A percentile compares a stretch with the other conserved stretches of the same genome.
These are phyloP conservation scores for Petrolisthes cinctipes DNA, from an alignment of 2,888 invertebrate genomes.

Conservation along the genomic window DNA sequence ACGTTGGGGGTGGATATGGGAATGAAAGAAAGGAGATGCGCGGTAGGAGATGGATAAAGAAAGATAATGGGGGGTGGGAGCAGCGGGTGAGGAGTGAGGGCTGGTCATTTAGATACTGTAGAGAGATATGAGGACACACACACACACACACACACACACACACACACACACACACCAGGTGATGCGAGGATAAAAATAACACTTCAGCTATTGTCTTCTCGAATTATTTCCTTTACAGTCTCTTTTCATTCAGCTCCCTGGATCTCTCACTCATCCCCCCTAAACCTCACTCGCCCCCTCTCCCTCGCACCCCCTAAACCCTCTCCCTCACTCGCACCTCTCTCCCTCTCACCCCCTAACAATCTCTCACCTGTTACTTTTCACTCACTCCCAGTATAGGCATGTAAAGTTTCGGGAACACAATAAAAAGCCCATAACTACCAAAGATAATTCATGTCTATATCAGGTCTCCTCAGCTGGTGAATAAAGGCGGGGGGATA, in stretches of 20 bases:
- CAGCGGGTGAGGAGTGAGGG: neutral
- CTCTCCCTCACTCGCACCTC: neutral
- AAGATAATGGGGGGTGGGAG: neutral
- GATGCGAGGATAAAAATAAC: no score
- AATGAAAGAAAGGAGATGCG: neutral
- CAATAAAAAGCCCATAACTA: no score
- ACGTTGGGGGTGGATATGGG: neutral
- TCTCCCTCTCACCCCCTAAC: neutral
- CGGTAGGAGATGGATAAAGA: conserved; percentile 1
- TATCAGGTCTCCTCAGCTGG: no score
- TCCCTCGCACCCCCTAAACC: neutral
- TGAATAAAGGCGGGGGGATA: no score
- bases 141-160: no score
- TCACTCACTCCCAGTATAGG: no score
- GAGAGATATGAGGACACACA: neutral
- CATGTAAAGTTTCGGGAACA: no score
- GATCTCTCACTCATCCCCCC: neutral
- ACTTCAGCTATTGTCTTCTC: no score
- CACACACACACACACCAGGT: no score
- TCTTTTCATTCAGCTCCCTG: neutral
- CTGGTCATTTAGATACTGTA: neutral
- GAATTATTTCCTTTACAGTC: neutral
- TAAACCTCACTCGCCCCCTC: neutral
- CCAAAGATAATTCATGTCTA: no score
- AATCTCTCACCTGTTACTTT: no score